phyloP scores from a whole-genome alignment of 1,140 invertebrate species.

The Wasmannia auropunctata region DNA sequence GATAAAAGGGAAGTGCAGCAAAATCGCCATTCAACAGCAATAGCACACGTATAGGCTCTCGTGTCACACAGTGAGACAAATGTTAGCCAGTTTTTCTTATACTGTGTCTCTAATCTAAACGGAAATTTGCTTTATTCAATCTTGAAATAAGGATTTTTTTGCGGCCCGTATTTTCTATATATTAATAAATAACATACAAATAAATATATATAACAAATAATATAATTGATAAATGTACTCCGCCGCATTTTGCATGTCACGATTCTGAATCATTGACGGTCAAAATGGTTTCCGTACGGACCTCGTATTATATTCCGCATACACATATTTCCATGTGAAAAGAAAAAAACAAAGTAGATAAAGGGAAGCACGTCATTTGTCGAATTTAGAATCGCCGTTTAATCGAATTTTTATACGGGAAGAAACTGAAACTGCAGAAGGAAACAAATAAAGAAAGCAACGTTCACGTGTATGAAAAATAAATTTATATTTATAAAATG shows the following conservation, averaged over 20 bases:
- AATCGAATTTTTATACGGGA: neutral
- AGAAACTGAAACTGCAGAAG: slow-evolving; percentile 35
- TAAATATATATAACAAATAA: neutral
- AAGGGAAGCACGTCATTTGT: neutral
- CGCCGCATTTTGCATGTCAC: neutral
- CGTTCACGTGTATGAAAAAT: slow-evolving; percentile 66
- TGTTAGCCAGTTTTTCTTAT: neutral
- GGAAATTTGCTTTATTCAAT: neutral
- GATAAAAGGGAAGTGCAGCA: slow-evolving; percentile 49
- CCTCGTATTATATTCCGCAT: neutral
- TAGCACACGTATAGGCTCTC: slow-evolving; percentile 5
- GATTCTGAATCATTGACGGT: neutral
- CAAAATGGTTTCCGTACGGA: neutral
- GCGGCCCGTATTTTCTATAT: neutral
- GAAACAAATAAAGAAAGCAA: slow-evolving; percentile 52
- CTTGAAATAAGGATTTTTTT: neutral
- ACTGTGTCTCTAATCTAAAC: neutral
- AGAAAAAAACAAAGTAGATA: neutral
- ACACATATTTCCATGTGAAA: neutral
- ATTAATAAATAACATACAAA: neutral
- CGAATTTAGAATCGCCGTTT: neutral
- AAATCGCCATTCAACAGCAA: slow-evolving; percentile 44
- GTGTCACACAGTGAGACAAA: slow-evolving; percentile 20
- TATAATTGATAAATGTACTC: neutral
- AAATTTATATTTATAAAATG: slow-evolving; percentile 73